phyloP scores from a whole-genome alignment of 2,797 vertebrate species.

The Echiichthys vipera region DNA sequence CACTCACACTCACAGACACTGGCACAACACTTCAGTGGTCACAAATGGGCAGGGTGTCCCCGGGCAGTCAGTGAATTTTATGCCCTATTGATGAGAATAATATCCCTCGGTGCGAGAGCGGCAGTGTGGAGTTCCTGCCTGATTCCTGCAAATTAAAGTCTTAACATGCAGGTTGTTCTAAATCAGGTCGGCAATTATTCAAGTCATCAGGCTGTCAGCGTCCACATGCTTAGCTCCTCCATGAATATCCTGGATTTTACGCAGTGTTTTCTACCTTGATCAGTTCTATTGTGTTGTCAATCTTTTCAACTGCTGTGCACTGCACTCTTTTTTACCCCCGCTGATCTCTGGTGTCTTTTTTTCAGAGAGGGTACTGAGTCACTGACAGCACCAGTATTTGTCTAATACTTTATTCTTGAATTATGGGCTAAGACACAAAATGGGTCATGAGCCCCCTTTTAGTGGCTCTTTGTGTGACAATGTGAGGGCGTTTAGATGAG shows the following conservation, averaged over 20 bases:
- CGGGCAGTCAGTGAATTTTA: slow-evolving; percentile 59
- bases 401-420: slow-evolving; percentile 36
- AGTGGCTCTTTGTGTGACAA: slow-evolving; percentile 50
- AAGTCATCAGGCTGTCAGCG: slow-evolving; percentile 44
- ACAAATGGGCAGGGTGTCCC: slow-evolving; percentile 40
- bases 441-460: slow-evolving; percentile 51
- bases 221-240: slow-evolving; percentile 20
- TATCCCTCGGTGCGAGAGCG: slow-evolving; percentile 44
- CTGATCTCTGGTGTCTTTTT: neutral
- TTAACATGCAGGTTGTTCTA: slow-evolving; percentile 42
- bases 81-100: slow-evolving; percentile 58
- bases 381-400: slow-evolving; percentile 21
- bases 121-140: slow-evolving; percentile 44
- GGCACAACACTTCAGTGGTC: slow-evolving; percentile 21
- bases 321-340: neutral
- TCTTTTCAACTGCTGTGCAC: slow-evolving; percentile 7
- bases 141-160: slow-evolving; percentile 60
- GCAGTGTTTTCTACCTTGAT: slow-evolving; percentile 1
- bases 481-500: slow-evolving; percentile 41
- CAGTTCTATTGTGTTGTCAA: slow-evolving; percentile 15
- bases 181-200: slow-evolving; percentile 11
- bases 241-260: slow-evolving; percentile 23
- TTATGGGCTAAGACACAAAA: slow-evolving; percentile 42
- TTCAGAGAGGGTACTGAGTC: slow-evolving; percentile 38
- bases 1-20: slow-evolving; percentile 13